Percentiles rank a stretch among this genome's conserved stretches.
Evolutionary conservation across 1,140 invertebrate species (phyloP).

Genomic region (Camponotus pennsylvanicus): DNA sequence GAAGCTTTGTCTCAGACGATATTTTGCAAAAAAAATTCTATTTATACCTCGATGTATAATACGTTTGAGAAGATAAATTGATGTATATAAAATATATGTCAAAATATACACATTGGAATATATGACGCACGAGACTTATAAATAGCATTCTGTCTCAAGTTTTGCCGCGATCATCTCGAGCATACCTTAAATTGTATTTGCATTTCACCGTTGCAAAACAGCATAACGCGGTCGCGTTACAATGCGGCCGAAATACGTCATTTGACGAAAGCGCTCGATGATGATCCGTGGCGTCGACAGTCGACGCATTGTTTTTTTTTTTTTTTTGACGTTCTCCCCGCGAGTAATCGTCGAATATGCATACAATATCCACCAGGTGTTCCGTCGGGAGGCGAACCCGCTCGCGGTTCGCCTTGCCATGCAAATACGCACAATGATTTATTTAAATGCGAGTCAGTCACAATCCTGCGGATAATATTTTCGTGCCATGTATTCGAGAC

Average conservation of each 20-base stretch:
- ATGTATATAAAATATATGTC: no score
- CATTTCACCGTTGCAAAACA: background rate
- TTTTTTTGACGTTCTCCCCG: conserved; percentile 55
- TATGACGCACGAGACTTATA: no score
- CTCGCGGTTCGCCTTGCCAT: conserved; percentile 76
- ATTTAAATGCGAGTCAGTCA: conserved; percentile 78
- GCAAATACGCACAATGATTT: conserved; percentile 79
- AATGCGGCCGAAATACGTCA: background rate
- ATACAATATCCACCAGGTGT: conserved; percentile 73
- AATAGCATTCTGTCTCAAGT: background rate
- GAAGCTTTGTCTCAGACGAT: background rate
- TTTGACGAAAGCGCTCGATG: conserved; percentile 40
- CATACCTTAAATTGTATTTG: background rate
- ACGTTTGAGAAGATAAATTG: no score
- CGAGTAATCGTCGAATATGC: conserved; percentile 68
- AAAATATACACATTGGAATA: no score
- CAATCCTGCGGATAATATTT: conserved; percentile 74
- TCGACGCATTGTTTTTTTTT: conserved; percentile 67
- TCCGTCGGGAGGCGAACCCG: conserved; percentile 58
- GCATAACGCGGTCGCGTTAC: background rate
- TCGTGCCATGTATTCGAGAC: conserved; percentile 49
- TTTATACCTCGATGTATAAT: no score
- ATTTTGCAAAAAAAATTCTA: background rate
- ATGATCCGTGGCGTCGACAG: conserved; percentile 65
- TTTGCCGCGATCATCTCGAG: background rate